Conservation (phyloP, 2,888 invertebrate genomes). For the Molanna angustata region DNA sequence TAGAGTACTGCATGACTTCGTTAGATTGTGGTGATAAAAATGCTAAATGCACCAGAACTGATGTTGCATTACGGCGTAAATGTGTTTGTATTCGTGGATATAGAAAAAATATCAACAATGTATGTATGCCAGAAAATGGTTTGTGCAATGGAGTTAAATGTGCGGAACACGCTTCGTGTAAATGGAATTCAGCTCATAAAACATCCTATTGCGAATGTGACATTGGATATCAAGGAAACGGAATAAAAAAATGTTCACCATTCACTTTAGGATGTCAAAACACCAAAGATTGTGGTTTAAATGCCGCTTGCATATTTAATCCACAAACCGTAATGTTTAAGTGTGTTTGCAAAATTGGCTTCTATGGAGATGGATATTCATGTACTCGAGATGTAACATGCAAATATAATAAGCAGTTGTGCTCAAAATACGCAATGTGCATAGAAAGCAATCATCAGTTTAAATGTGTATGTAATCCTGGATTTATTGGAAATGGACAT, state of each 20-base stretch:
- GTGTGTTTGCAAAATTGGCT: constrained; percentile 69
- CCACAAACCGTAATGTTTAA: constrained; percentile 49
- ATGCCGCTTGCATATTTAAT: constrained; percentile 67
- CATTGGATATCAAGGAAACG: constrained; percentile 76
- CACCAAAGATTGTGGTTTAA: constrained; percentile 72
- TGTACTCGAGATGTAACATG: constrained; percentile 73
- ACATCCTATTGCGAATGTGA: constrained; percentile 82
- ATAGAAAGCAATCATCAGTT: constrained; percentile 50
- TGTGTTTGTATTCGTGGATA: constrained; percentile 79
- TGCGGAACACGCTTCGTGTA: constrained; percentile 69
- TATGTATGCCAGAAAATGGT: constrained; percentile 58
- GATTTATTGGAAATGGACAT: constrained; percentile 73
- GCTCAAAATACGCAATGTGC: constrained; percentile 80
- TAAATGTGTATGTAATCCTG: constrained; percentile 67
- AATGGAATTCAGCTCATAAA: constrained; percentile 62
- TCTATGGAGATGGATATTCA: constrained; percentile 76
- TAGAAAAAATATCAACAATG: constrained; percentile 60
- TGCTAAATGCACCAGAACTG: constrained; percentile 69
- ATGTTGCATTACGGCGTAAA: constrained; percentile 57
- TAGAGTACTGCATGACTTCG: constrained; percentile 62
- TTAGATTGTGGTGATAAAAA: constrained; percentile 65
- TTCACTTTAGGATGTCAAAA: constrained; percentile 67
- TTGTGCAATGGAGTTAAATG: constrained; percentile 64
- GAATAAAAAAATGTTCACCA: constrained; percentile 61
- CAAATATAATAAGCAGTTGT: constrained; percentile 66